These are phyloP conservation scores for Lasioglossum villosulum DNA, from an alignment of 2,888 invertebrate genomes.

Conservation along the genomic window DNA sequence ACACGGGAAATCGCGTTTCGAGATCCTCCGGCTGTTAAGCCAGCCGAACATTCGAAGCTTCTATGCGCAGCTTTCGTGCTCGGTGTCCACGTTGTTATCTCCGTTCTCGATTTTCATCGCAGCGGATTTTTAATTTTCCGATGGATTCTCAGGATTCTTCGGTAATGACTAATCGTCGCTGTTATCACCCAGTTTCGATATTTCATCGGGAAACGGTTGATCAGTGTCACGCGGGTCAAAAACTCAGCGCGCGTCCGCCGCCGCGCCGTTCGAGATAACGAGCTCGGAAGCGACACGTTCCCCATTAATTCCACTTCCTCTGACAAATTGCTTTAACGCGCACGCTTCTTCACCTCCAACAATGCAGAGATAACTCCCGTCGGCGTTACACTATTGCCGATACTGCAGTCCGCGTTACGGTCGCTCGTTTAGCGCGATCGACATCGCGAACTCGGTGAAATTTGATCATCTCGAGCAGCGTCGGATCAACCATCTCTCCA, in stretches of 20 bases:
- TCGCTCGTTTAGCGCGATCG: neutral
- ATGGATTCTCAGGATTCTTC: neutral
- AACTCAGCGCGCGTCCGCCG: neutral
- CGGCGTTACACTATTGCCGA: slow-evolving; percentile 22
- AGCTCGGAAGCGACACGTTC: neutral
- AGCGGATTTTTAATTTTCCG: neutral
- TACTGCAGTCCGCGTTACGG: neutral
- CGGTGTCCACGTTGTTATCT: neutral
- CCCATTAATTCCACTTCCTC: slow-evolving; percentile 25
- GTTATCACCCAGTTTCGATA: neutral
- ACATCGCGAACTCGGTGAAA: neutral
- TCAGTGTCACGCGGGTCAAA: neutral
- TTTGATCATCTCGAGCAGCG: neutral
- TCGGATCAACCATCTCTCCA: no score
- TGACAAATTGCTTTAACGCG: slow-evolving; percentile 43
- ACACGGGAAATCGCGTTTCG: neutral
- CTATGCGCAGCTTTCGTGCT: neutral
- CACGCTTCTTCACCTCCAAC: slow-evolving; percentile 23
- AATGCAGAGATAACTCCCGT: slow-evolving; percentile 31
- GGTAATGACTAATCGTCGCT: neutral
- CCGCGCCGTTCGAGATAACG: neutral
- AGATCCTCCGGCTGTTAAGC: neutral
- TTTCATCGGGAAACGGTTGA: neutral
- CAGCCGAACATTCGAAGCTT: neutral
- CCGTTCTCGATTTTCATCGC: neutral